A percentile compares a stretch with the other conserved stretches of the same genome.
These are phyloP conservation scores for Percopsis omiscomaycus DNA, from an alignment of 2,797 vertebrate species.

Conservation along the genomic window DNA sequence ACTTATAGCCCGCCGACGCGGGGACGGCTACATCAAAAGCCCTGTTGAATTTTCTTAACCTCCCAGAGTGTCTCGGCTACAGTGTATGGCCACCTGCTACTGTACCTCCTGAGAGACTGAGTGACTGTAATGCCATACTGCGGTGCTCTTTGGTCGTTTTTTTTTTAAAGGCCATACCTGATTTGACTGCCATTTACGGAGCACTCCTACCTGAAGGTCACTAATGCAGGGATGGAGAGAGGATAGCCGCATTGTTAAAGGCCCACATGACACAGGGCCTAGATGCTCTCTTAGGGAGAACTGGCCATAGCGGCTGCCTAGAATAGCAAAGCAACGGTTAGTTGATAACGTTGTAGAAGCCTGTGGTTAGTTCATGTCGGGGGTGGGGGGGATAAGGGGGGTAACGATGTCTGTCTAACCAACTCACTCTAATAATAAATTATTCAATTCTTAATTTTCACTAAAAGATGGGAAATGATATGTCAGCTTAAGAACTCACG, in stretches of 20 bases:
- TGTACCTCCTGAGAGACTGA: constrained; percentile 31
- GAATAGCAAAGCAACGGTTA: no score
- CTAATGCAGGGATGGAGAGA: constrained; percentile 40
- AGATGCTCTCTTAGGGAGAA: no score
- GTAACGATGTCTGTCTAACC: neutral
- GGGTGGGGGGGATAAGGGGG: no score
- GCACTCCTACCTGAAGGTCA: constrained; percentile 66
- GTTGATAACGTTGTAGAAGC: no score
- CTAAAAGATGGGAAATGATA: neutral
- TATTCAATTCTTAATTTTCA: constrained; percentile 1
- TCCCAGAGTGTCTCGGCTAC: constrained; percentile 19
- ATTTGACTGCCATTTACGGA: constrained; percentile 63
- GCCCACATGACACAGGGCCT: constrained; percentile 31
- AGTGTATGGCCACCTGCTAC: constrained; percentile 14
- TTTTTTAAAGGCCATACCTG: constrained; percentile 69
- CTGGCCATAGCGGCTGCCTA: no score
- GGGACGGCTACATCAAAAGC: constrained; percentile 5
- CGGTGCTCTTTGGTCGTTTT: constrained; percentile 55
- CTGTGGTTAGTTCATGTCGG: no score
- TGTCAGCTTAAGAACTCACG: constrained; percentile 12
- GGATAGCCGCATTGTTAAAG: constrained; percentile 51
- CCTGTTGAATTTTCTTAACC: constrained; percentile 34
- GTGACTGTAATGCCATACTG: constrained; percentile 39
- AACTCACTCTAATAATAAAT: neutral
- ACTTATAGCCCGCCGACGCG: constrained; percentile 17